Conservation (phyloP, 2,113 vertebrate genomes). For the Engraulis encrasicolus region DNA sequence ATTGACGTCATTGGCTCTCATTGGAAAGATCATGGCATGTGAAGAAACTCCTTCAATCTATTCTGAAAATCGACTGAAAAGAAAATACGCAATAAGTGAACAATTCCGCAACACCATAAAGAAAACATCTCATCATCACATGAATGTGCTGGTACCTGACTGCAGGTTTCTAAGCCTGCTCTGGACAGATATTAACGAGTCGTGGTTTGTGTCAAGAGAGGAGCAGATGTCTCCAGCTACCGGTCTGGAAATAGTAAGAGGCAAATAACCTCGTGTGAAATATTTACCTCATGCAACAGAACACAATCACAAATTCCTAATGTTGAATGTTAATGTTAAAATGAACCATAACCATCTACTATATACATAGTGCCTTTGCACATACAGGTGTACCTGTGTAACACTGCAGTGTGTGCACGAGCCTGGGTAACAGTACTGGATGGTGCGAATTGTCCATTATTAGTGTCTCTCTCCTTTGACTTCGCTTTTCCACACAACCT, state of each 20-base stretch:
- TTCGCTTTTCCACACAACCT: background rate
- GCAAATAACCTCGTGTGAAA: background rate
- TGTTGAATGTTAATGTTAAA: no score
- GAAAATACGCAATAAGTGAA: background rate
- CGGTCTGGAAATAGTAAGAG: background rate
- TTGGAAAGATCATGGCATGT: background rate
- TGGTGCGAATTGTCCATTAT: background rate
- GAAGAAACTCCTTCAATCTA: background rate
- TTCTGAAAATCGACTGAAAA: constrained; percentile 3
- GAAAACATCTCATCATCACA: no score
- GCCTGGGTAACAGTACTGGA: background rate
- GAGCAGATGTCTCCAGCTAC: background rate
- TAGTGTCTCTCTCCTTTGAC: background rate
- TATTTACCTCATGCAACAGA: no score
- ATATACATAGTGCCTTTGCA: no score
- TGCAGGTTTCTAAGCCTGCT: background rate
- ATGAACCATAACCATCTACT: no score
- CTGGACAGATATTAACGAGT: background rate
- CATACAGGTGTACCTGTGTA: background rate
- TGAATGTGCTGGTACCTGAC: background rate
- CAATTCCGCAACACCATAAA: background rate
- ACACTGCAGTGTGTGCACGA: background rate
- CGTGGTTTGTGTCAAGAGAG: background rate
- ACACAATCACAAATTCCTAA: no score
- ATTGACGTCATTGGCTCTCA: background rate